Base-by-base conservation (phyloP, 2,797 vertebrate genomes). In the Onychomys torridus region DNA sequence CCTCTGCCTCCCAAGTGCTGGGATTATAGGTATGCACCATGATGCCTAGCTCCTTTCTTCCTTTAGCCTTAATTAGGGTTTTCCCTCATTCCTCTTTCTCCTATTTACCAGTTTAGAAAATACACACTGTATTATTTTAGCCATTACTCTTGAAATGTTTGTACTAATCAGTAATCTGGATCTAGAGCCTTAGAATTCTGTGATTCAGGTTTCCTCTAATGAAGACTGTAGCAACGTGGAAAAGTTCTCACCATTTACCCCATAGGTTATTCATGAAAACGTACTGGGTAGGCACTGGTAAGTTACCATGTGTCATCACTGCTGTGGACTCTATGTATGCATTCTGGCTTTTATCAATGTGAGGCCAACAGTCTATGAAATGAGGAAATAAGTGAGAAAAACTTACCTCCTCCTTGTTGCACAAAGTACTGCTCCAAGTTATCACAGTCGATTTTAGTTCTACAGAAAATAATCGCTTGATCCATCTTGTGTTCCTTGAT, bases 401-500 rank as follows among this genome's bases (percentile, higher is more conserved):
- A 73, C 69, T 89, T 98, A 99, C 99, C 99, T 99, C 99, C 99
- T 3, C 99, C 99, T 93, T 99, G 99, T 21, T 99, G 99, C 89
- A 99, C 99, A 71, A 99, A 99, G 98, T 99, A 99, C 95, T 99
- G 99, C 96, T 99, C 99, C 99, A 99, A 98, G 98, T 99, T 99
- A 98, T 99, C 99, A 91, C 99, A 99, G 98, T 99, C 99, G 9
- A 99, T 99, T 98, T 99, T 99, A 96, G 99, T 99, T 96, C 99
- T 99, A 97, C 99, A 99, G 99, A 99, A 99, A 97, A 99, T 96
- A 95, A 99, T 99, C 82, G 99, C 99, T 98, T 99, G 99, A 98
- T 99, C 99, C 99, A 99, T 99, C 98, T 99, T 99, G 98, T 99
- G 99, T 63, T 99, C 99, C 97, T 99, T 99, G 96, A 99, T 99